A percentile compares a stretch with the other conserved stretches of the same genome.
These are phyloP conservation scores for Sapayoa aenigma DNA, from an alignment of 2,113 vertebrate species.

Conservation along the genomic window DNA sequence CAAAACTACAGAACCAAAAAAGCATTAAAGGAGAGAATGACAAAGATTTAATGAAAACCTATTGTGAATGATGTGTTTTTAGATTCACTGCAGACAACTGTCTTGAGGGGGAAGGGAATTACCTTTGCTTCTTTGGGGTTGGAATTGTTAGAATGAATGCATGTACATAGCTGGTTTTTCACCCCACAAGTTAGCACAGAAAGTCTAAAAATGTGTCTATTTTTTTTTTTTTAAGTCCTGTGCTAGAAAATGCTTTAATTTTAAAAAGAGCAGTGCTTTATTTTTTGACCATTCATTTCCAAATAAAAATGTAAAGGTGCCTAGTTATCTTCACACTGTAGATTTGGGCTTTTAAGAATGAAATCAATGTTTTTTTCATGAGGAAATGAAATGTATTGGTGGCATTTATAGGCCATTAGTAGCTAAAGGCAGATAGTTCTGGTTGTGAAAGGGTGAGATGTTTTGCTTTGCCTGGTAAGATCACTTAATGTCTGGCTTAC, in stretches of 20 bases:
- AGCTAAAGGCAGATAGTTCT: background rate
- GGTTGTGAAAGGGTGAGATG: background rate
- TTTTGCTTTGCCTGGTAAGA: background rate
- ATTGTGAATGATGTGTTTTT: background rate
- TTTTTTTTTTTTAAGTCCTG: background rate
- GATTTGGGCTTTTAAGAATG: background rate
- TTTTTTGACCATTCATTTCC: background rate
- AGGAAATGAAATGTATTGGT: background rate
- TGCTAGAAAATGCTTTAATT: background rate
- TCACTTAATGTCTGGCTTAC: background rate
- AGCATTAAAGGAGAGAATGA: background rate
- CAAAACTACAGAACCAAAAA: background rate
- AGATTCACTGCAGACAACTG: background rate
- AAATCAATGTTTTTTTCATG: background rate
- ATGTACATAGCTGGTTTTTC: background rate
- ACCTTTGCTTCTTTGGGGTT: background rate
- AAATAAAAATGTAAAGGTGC: background rate
- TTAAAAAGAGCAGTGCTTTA: background rate
- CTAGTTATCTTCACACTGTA: background rate
- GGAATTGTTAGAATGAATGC: background rate
- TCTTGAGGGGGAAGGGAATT: background rate
- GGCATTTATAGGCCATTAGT: background rate
- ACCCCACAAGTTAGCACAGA: background rate
- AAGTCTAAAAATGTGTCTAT: background rate
- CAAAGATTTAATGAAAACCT: background rate